Evolutionary conservation across 2,888 invertebrate species (phyloP).

Genomic region (Chirona hameri): DNA sequence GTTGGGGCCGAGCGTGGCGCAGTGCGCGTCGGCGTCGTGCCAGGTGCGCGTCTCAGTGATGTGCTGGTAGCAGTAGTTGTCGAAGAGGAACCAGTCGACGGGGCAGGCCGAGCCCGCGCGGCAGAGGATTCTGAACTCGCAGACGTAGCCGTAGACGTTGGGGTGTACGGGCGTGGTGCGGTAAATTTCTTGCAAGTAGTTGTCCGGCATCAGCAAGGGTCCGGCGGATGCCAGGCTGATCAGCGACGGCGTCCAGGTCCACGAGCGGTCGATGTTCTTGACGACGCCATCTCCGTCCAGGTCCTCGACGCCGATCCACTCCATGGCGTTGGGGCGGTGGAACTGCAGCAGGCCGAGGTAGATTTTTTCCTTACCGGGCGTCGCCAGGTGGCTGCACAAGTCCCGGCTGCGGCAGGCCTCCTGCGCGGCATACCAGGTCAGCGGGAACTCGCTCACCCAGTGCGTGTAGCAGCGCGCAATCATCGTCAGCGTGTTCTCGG

Average conservation of each 20-base stretch:
- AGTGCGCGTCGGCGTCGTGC: not conserved
- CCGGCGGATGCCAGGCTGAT: not conserved
- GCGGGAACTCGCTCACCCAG: not conserved
- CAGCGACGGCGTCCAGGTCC: not conserved
- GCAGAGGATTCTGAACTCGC: not conserved
- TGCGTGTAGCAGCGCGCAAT: not conserved
- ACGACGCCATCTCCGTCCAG: not conserved
- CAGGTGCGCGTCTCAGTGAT: not conserved
- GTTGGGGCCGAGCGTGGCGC: not conserved
- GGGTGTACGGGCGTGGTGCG: not conserved
- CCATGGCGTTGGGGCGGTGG: not conserved
- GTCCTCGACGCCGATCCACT: not conserved
- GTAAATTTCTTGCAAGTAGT: not conserved
- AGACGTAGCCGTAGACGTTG: not conserved
- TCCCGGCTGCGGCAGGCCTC: not conserved
- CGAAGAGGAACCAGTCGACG: not conserved
- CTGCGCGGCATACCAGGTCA: not conserved
- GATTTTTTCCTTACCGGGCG: not conserved
- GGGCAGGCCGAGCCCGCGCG: not conserved
- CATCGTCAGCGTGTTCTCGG: not conserved
- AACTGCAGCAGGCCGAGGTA: not conserved
- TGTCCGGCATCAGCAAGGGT: not conserved
- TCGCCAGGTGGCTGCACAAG: not conserved
- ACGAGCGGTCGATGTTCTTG: not conserved
- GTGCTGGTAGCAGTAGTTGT: not conserved